Evolutionary conservation across 2,888 invertebrate genomes (phyloP), one percentile per base, ranked within the genome.

Genomic region (Dorcus parallelipipedus): DNA sequence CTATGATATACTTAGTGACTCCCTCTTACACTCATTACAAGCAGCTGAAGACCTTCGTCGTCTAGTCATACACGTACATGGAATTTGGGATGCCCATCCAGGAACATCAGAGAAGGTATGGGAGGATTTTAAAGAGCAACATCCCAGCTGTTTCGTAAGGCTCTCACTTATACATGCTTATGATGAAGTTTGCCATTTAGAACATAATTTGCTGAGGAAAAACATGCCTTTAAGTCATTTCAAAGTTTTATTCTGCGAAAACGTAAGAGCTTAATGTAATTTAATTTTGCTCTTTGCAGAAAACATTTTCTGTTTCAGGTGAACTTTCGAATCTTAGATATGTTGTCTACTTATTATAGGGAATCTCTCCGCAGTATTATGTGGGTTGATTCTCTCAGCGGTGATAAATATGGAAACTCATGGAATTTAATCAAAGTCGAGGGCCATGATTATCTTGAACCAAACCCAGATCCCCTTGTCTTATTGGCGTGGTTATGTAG

Each of bases 151-250:
- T 68, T 80, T 83, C 69, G 77, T 87, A 9, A 81, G 86, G 45
- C 70, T 88, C 48, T 84, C 82, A 60, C 76, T 87, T 41, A 84
- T 90, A 62, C 89, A 90, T 74, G 88, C 89, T 38, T 86, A 85
- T 65, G 84, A 85, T 67, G 88, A 87, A 50, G 84, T 88, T 14
- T 79, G 81, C 63, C 79, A 82, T 59, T 76, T 90, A 63, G 82
- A 88, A 59, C 76, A 80, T 48, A 80, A 84, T 61, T 86, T 91
- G 65, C 76, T 91, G 52, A 83, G 83, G 64, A 83, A 83, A 47
- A 81, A 84, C 56, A 88, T 91, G 88, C 90, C 90, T 14, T 79
- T 91, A 20, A 84, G 87, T 20, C 88, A 89, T 74, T 81, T 90
- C 52, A 85, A 88, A 71, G 86, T 87, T 55, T 83, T 90, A 66